A percentile compares a stretch with the other conserved stretches of the same genome.
phyloP scores from a whole-genome alignment of 1,140 invertebrate species.

The Contarinia nasturtii region DNA sequence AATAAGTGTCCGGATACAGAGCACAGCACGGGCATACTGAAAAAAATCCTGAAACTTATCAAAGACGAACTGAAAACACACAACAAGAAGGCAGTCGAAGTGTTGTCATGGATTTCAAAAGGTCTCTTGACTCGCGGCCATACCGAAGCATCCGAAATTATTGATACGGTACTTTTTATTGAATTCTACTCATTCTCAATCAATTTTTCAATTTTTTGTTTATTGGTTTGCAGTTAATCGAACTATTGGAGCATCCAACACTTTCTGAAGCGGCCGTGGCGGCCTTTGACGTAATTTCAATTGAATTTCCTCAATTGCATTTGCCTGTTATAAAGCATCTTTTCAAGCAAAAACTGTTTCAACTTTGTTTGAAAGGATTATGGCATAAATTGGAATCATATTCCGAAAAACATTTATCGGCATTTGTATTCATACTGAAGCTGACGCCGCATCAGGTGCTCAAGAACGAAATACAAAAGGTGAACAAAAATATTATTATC shows the following conservation, averaged over 20 bases:
- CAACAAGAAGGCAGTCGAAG: conserved; percentile 15
- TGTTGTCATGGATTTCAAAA: conserved; percentile 18
- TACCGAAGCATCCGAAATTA: conserved; percentile 14
- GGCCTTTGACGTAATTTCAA: conserved; percentile 18
- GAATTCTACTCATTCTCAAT: background rate
- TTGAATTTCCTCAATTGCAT: conserved; percentile 18
- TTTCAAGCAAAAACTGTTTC: conserved; percentile 42
- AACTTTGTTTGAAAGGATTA: conserved; percentile 28
- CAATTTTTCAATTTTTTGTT: background rate
- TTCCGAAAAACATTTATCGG: conserved; percentile 35
- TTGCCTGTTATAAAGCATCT: conserved; percentile 22
- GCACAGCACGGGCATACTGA: conserved; percentile 10
- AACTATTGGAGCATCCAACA: conserved; percentile 18
- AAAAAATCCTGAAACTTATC: conserved; percentile 8
- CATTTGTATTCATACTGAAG: conserved; percentile 40
- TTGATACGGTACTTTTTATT: conserved; percentile 14
- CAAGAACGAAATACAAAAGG: conserved; percentile 37
- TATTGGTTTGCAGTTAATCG: conserved; percentile 13
- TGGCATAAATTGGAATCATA: conserved; percentile 19
- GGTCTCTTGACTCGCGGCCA: conserved; percentile 17
- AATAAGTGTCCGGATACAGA: conserved; percentile 15
- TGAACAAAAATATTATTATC: conserved; percentile 14
- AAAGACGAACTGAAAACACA: conserved; percentile 13
- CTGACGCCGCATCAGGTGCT: conserved; percentile 37
- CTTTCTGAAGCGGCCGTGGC: conserved; percentile 12